phyloP scores from a whole-genome alignment of 2,888 invertebrate species.

The Lepidocyrtinus sp. region DNA sequence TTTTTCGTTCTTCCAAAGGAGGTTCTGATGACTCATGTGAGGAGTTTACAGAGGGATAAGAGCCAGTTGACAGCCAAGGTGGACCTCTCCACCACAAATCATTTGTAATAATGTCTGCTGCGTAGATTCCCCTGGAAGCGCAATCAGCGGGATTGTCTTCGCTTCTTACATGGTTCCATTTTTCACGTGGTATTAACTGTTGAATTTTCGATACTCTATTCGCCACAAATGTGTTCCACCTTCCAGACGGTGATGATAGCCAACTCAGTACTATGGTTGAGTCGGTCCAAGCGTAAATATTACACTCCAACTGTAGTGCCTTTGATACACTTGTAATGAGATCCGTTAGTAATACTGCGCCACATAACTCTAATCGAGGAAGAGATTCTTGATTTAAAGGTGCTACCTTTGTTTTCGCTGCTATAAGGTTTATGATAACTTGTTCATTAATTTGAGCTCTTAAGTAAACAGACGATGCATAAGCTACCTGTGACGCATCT shows the following conservation, averaged over 20 bases:
- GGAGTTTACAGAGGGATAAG: background rate
- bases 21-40: background rate
- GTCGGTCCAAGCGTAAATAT: constrained; percentile 67
- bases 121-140: constrained; percentile 57
- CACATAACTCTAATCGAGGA: constrained; percentile 70
- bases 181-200: constrained; percentile 38
- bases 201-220: constrained; percentile 68
- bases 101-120: background rate
- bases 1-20: constrained; percentile 2
- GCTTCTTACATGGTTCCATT: constrained; percentile 68
- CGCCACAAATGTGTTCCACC: constrained; percentile 68
- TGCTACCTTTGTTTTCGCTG: constrained; percentile 66
- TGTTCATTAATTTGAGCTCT: background rate
- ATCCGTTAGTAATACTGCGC: constrained; percentile 68
- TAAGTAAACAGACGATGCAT: constrained; percentile 20
- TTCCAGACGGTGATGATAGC: constrained; percentile 61
- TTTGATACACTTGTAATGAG: constrained; percentile 50
- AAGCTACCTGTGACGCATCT: constrained; percentile 23
- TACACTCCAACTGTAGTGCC: constrained; percentile 31
- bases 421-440: constrained; percentile 39
- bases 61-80: background rate
- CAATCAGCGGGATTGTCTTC: constrained; percentile 71
- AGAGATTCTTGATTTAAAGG: constrained; percentile 67
- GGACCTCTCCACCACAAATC: constrained; percentile 48
- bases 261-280: constrained; percentile 70